phyloP scores from a whole-genome alignment of 2,797 vertebrate genomes.

The Hyperoplus lanceolatus region DNA sequence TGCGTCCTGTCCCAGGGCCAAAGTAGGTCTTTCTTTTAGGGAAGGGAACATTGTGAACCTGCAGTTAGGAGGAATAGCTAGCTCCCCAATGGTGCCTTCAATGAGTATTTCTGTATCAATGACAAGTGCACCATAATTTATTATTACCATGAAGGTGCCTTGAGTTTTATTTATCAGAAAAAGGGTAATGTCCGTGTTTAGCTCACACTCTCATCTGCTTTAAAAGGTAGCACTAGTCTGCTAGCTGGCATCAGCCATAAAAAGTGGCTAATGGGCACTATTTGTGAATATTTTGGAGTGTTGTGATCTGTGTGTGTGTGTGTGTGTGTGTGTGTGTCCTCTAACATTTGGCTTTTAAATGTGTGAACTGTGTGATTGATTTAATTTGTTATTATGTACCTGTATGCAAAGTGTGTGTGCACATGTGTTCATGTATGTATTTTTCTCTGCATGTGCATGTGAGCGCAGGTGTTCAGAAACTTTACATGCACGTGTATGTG shows the following conservation, averaged over 20 bases:
- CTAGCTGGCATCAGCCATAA: constrained; percentile 21
- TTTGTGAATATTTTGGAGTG: constrained; percentile 23
- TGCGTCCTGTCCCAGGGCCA: constrained; percentile 76
- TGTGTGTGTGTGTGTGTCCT: constrained; percentile 8
- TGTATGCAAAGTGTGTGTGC: constrained; percentile 24
- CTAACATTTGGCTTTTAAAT: constrained; percentile 13
- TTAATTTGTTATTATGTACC: constrained; percentile 36
- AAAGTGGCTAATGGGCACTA: constrained; percentile 32
- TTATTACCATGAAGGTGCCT: constrained; percentile 9
- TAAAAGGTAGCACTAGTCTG: constrained; percentile 30
- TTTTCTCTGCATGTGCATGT: background rate
- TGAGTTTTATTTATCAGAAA: constrained; percentile 19
- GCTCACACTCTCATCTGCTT: constrained; percentile 33
- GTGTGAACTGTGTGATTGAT: constrained; percentile 24
- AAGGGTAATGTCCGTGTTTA: constrained; percentile 23
- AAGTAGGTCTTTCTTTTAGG: constrained; percentile 82
- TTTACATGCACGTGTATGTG: background rate
- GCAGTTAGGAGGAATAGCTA: constrained; percentile 56
- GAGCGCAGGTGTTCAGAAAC: background rate
- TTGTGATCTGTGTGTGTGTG: constrained; percentile 9
- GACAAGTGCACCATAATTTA: constrained; percentile 29
- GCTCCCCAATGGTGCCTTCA: constrained; percentile 50
- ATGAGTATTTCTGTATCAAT: constrained; percentile 31
- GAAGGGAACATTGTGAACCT: constrained; percentile 80
- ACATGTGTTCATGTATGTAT: constrained; percentile 13